Percentiles rank a stretch among this genome's conserved stretches.
Evolutionary conservation across 2,113 vertebrate species (phyloP).

Genomic region (Channa argus): DNA sequence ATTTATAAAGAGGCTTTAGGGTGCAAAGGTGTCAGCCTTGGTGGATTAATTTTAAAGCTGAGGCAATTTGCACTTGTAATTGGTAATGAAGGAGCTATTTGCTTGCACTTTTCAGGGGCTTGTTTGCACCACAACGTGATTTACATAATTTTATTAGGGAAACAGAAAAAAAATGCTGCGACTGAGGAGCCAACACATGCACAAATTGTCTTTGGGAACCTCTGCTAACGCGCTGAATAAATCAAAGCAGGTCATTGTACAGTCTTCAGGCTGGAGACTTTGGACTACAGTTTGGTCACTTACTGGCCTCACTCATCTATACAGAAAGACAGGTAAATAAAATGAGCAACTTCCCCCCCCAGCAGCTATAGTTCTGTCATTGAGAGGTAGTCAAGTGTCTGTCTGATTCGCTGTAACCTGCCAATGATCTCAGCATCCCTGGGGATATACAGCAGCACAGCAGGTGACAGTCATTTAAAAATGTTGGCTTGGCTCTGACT

Average conservation of each 20-base stretch:
- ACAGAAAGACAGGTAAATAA: conserved; percentile 36
- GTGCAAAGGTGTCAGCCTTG: conserved; percentile 70
- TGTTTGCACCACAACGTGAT: conserved; percentile 64
- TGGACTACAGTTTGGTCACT: conserved; percentile 24
- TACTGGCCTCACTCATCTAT: conserved; percentile 25
- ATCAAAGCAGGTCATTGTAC: neutral
- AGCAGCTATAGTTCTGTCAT: conserved; percentile 42
- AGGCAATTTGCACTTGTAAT: conserved; percentile 76
- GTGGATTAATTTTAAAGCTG: conserved; percentile 74
- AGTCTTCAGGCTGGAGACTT: neutral
- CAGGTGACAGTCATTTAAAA: conserved; percentile 76
- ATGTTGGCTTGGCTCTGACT: conserved; percentile 62
- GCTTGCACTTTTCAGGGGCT: conserved; percentile 60
- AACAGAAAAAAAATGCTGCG: conserved; percentile 41
- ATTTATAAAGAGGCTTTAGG: conserved; percentile 66
- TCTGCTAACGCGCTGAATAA: conserved; percentile 1
- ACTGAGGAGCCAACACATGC: conserved; percentile 16
- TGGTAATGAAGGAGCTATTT: conserved; percentile 71
- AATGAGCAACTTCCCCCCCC: conserved; percentile 21
- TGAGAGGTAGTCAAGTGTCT: conserved; percentile 62
- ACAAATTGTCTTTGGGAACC: conserved; percentile 30
- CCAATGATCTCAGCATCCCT: conserved; percentile 70
- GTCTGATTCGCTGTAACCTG: conserved; percentile 65
- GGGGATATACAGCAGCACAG: conserved; percentile 68
- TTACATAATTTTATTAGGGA: conserved; percentile 64